Conservation (phyloP, 2,888 invertebrate species). For the Mimas tiliae region DNA sequence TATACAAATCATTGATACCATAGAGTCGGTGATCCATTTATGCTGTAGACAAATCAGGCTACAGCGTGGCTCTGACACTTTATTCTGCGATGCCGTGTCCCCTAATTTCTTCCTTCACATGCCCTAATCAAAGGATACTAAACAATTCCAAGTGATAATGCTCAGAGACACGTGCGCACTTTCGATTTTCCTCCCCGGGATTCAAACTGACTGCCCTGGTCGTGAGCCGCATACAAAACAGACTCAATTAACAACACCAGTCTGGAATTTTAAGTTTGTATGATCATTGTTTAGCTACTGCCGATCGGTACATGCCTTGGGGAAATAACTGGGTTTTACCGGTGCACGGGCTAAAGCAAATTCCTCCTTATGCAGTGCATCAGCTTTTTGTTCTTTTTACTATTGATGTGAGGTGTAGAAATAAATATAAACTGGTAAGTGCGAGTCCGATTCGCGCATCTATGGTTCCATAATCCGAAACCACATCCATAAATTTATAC, state of each 20-base stretch:
- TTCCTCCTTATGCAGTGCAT: neutral
- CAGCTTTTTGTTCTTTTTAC: neutral
- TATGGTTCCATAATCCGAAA: too few species aligned
- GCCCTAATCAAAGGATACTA: neutral
- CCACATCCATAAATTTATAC: too few species aligned
- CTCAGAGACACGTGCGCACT: neutral
- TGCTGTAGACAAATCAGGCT: too few species aligned
- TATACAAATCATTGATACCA: too few species aligned
- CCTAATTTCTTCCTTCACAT: neutral
- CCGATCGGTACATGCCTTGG: neutral
- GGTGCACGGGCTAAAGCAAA: too few species aligned
- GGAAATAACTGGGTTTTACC: neutral
- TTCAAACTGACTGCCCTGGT: neutral
- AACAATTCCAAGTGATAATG: neutral
- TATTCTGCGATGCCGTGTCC: too few species aligned
- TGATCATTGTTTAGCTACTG: neutral
- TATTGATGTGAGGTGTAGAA: neutral
- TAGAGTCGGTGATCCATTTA: too few species aligned
- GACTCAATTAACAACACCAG: neutral
- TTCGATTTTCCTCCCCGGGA: conserved; percentile 32
- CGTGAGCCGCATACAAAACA: conserved; percentile 7
- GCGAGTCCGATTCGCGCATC: too few species aligned
- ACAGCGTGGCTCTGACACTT: too few species aligned
- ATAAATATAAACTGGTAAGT: neutral
- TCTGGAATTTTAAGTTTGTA: neutral